Evolutionary conservation across 2,888 invertebrate species (phyloP).

Genomic region (Megaustenia siamemsis): DNA sequence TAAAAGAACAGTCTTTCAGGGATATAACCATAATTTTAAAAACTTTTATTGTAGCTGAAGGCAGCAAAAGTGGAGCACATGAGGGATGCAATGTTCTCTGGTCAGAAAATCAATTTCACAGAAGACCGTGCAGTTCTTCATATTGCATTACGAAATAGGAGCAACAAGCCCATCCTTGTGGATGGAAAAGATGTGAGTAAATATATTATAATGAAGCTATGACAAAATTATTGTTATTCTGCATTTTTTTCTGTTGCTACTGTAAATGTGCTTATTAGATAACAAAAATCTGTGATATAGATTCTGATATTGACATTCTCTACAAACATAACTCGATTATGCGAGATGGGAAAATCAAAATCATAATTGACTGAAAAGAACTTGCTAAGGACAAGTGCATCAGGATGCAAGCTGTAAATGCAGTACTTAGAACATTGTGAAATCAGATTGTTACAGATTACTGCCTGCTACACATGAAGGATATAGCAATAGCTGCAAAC

Average conservation of each 20-base stretch:
- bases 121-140: conserved; percentile 97
- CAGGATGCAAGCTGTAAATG: too few species aligned
- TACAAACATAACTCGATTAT: too few species aligned
- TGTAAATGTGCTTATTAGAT: neutral
- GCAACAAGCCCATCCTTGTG: conserved; percentile 88
- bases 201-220: neutral
- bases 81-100: conserved; percentile 93
- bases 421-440: neutral
- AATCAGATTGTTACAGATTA: neutral
- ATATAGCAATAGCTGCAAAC: too few species aligned
- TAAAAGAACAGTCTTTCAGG: neutral
- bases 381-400: too few species aligned
- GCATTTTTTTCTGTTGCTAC: neutral
- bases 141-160: conserved; percentile 92
- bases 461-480: too few species aligned
- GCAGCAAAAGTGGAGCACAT: conserved; percentile 91
- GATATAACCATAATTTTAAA: neutral
- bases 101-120: conserved; percentile 98
- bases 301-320: too few species aligned
- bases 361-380: too few species aligned
- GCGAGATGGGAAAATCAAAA: too few species aligned
- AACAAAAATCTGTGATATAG: too few species aligned
- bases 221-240: neutral
- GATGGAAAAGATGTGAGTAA: conserved; percentile 89
- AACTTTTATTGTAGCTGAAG: conserved; percentile 81